Evolutionary conservation across 2,113 vertebrate genomes (phyloP).

Genomic region (Macquaria ambigua): DNA sequence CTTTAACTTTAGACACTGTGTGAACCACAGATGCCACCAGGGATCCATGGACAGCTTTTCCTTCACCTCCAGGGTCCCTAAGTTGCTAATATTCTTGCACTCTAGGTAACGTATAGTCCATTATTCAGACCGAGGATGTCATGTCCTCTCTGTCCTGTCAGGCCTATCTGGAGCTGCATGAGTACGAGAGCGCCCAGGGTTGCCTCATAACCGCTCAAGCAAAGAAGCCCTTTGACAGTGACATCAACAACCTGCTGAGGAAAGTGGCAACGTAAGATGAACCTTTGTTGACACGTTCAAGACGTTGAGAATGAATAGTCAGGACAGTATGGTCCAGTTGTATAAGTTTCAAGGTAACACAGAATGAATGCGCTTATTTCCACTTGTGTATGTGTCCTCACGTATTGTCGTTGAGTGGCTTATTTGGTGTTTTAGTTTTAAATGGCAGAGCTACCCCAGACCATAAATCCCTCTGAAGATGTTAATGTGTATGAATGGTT

Average conservation of each 20-base stretch:
- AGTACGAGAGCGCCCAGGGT: constrained; percentile 88
- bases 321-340: not conserved
- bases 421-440: not conserved
- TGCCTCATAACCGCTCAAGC: constrained; percentile 89
- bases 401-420: not conserved
- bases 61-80: not conserved
- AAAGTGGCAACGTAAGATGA: constrained; percentile 87
- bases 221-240: constrained; percentile 88
- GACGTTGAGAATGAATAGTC: not conserved
- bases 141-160: constrained; percentile 60
- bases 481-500: not conserved
- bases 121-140: constrained; percentile 1
- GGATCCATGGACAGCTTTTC: not conserved
- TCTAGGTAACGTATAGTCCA: not conserved
- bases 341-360: not conserved
- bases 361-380: not conserved
- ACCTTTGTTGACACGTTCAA: not conserved
- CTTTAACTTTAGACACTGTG: not conserved
- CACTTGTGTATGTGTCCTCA: not conserved
- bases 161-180: constrained; percentile 89
- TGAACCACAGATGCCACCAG: not conserved
- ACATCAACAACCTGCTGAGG: constrained; percentile 91
- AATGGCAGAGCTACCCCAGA: not conserved
- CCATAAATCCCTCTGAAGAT: not conserved
- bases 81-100: not conserved